Base-by-base conservation (phyloP, 2,113 vertebrate genomes). In the Apodemus speciosus region DNA sequence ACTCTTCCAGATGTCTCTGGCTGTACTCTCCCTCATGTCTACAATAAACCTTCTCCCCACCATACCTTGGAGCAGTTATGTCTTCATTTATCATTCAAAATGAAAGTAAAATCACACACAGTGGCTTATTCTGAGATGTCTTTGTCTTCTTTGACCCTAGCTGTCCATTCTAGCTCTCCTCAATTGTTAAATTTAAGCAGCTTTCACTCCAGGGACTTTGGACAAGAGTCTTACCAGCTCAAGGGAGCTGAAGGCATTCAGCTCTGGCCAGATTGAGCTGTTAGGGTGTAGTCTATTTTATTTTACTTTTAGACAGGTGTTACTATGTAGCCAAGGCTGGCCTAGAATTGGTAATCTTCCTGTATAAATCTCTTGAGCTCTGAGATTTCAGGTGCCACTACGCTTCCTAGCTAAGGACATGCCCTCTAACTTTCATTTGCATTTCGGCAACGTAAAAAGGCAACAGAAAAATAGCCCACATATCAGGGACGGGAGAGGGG, bases 61-160 rank as follows among this genome's bases (percentile, higher is more conserved):
- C 8, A 20, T 20, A n/a, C 18, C 32, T 53, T 18, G 32, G 49
- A 77, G 49, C 30, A 21, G 32, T 56, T 18, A 56, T 79, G 51
- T 53, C 32, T 9, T 56, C 18, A 79, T 53, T 35, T 53, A n/a
- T 21, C 32, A 53, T 79, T 79, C 18, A n/a, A 69, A 69, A 51
- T 38, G 35, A 71, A 53, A 72, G 56, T 43, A 53, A 86, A 71
- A 56, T 27, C 27, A 46, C 9, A 69, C 40, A 85, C 27, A 30
- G 35, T 88, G 68, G 46, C 32, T 93, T 72, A 81, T 73, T 91
- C 27, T 90, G 81, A 94, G 58, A 85, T 18, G 1, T 7, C 80
- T 92, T 92, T 88, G 38, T 90, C 53, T 93, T 89, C n/a, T 43
- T 1, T 11, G 73, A 76, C 1, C 7, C 18, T 14, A 49, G 30